phyloP scores from a whole-genome alignment of 2,888 invertebrate species.

The Eilema sororculum region DNA sequence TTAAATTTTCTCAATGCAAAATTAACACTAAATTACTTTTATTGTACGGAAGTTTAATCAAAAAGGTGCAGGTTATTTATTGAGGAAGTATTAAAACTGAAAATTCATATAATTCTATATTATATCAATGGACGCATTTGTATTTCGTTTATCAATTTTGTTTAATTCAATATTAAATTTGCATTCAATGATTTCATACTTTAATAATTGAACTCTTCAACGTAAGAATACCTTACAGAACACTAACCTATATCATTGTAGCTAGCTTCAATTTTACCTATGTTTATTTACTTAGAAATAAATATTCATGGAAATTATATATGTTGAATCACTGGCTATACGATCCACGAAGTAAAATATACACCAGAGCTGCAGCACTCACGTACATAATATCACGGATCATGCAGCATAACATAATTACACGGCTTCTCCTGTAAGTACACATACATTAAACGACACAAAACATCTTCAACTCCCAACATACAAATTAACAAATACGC shows the following conservation, averaged over 20 bases:
- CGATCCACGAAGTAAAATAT: neutral
- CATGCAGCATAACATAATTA: neutral
- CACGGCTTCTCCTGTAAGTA: neutral
- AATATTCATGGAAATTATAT: neutral
- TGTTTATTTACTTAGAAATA: neutral
- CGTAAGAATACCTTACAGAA: too few species aligned
- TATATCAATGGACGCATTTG: too few species aligned
- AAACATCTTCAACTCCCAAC: conserved; percentile 12
- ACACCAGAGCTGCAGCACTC: neutral
- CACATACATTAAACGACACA: neutral
- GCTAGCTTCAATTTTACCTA: neutral
- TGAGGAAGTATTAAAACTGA: neutral
- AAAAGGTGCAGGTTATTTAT: neutral
- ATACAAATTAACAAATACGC: conserved; percentile 16
- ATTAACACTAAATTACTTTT: too few species aligned
- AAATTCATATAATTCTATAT: neutral
- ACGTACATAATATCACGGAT: neutral
- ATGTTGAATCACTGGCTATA: neutral
- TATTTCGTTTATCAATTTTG: too few species aligned
- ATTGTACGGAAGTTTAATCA: neutral
- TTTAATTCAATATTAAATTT: neutral
- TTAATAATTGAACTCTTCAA: too few species aligned
- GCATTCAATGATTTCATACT: too few species aligned
- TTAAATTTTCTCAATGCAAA: too few species aligned
- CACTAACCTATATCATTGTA: neutral